Base-by-base conservation (phyloP, 2,113 vertebrate genomes). In the Labeo catla region DNA sequence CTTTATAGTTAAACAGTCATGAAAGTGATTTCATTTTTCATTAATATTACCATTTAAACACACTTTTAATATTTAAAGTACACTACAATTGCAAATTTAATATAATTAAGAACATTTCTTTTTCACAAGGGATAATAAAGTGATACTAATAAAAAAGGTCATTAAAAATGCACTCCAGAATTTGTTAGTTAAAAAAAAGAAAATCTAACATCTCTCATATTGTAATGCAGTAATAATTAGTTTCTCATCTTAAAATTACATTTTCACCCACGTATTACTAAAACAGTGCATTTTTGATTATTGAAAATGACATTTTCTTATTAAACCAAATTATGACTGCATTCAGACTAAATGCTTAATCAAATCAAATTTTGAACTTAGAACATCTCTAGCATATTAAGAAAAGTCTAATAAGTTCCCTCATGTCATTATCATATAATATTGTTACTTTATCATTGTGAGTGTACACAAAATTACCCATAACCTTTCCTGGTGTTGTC, bases 251-350 rank as follows among this genome's bases (percentile, higher is more conserved):
- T 45, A 76, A 47, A 50, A 76, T 73, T 43, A 73, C 39, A n/a
- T 80, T 61, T 59, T 45, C 34, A 80, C 54, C 12, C 54, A 21
- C 52, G 19, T n/a, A n/a, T 57, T 59, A n/a, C 21, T 61, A 61
- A 61, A 61, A 80, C 57, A 61, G 28, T 59, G 19, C 54, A 80
- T 80, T 63, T 80, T 45, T n/a, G 49, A 77, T 45, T n/a, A 47
- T 59, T 21, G 57, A n/a, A 79, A 39, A 19, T 21, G 0, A 78
- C 39, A 7, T 43, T 79, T 52, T 15, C 36, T 39, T 7, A 19
- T 11, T 43, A 43, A 78, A 59, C 5, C 23, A n/a, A 78, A 79
- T 54, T 54, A 36, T 5, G 50, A 77, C 34, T 12, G 16, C 34
- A 57, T 23, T 80, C 0, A 39, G 19, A 23, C 39, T 45, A 45